Evolutionary conservation across 2,113 vertebrate species (phyloP).

Genomic region (Seriola rivoliana): DNA sequence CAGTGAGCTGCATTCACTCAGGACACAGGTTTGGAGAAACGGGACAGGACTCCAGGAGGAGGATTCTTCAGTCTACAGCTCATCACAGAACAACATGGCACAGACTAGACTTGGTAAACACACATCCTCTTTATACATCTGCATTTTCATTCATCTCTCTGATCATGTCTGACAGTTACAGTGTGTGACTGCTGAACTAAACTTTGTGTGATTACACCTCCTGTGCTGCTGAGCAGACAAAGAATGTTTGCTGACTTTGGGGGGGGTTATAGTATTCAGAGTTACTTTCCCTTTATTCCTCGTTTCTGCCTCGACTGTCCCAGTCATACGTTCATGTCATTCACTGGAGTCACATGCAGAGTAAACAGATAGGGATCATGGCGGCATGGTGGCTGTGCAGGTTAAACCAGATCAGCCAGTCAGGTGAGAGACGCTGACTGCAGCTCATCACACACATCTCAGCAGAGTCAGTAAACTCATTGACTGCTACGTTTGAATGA

Average conservation of each 20-base stretch:
- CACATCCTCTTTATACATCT: neutral
- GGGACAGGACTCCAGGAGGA: neutral
- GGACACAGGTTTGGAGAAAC: neutral
- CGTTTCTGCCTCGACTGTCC: neutral
- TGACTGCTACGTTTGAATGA: neutral
- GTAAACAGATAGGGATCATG: slow-evolving; percentile 5
- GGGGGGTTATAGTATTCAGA: neutral
- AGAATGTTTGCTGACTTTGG: neutral
- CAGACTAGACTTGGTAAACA: slow-evolving; percentile 46
- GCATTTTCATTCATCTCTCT: slow-evolving; percentile 10
- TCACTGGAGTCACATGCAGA: slow-evolving; percentile 1
- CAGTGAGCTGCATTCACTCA: neutral
- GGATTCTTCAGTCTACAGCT: neutral
- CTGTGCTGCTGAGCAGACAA: neutral
- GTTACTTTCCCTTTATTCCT: neutral
- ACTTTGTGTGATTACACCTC: neutral
- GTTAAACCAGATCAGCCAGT: slow-evolving; percentile 60
- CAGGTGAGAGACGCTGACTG: slow-evolving; percentile 1
- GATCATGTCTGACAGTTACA: neutral
- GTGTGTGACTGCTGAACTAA: neutral
- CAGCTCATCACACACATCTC: neutral
- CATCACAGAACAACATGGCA: slow-evolving; percentile 38
- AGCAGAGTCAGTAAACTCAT: neutral
- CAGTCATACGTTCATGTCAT: neutral
- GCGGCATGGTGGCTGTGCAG: slow-evolving; percentile 7